Conservation (phyloP, 2,888 invertebrate genomes). For the Patella ulyssiponensis region DNA sequence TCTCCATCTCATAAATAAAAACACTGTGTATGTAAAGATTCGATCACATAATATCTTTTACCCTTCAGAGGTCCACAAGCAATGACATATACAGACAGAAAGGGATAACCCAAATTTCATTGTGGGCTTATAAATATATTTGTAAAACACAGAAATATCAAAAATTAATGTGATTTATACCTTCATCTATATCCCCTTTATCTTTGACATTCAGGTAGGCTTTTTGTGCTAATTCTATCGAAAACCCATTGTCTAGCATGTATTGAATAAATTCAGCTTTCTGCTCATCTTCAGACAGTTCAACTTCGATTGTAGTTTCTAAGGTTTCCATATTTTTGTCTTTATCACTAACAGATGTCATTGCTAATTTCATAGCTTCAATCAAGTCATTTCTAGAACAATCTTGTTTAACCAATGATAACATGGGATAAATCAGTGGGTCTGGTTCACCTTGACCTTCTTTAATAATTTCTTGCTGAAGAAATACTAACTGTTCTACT, state of each 20-base stretch:
- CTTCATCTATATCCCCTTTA: conserved; percentile 37
- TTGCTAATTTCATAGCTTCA: conserved; percentile 41
- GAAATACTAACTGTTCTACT: conserved; percentile 62
- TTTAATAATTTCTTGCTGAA: conserved; percentile 55
- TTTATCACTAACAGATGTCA: conserved; percentile 29
- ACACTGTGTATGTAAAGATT: not conserved
- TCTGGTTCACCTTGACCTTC: conserved; percentile 36
- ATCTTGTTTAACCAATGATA: conserved; percentile 46
- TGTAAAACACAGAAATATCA: not conserved
- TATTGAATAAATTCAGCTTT: conserved; percentile 39
- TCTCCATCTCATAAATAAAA: not conserved
- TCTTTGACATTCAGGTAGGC: conserved; percentile 37
- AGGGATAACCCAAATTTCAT: too few relatives aligned
- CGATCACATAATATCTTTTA: not conserved
- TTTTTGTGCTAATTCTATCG: conserved; percentile 35
- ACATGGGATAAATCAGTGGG: conserved; percentile 45
- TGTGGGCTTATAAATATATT: too few relatives aligned
- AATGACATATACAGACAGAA: too few relatives aligned
- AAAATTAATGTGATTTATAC: conserved; percentile 24
- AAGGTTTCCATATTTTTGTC: conserved; percentile 12
- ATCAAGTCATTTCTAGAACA: conserved; percentile 46
- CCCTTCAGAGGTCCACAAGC: too few relatives aligned
- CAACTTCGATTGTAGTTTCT: conserved; percentile 2
- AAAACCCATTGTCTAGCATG: conserved; percentile 42
- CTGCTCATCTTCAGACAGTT: conserved; percentile 11